A percentile compares a stretch with the other conserved stretches of the same genome.
These are phyloP conservation scores for Mormyrus proboscirostris DNA, from an alignment of 2,797 vertebrate species.

Conservation along the genomic window DNA sequence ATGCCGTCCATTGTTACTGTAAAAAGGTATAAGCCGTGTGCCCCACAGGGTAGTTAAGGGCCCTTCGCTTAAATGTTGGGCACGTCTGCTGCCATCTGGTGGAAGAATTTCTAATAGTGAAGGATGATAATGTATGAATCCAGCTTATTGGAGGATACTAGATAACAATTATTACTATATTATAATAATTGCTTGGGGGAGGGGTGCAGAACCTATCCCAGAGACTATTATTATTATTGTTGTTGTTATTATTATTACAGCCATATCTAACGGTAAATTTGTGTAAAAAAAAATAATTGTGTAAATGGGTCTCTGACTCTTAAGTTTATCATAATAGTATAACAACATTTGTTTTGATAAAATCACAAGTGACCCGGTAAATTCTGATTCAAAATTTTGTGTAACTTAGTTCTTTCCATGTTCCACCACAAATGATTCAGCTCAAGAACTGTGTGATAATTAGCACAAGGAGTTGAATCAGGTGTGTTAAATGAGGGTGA, in stretches of 20 bases:
- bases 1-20: not conserved
- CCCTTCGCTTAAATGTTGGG: constrained; percentile 4
- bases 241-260: not conserved
- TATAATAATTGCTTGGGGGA: not conserved
- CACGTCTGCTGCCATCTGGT: constrained; percentile 8
- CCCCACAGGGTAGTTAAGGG: not conserved
- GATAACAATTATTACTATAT: not conserved
- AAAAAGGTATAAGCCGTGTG: not conserved
- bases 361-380: not conserved
- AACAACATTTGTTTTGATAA: not conserved
- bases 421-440: too few species aligned
- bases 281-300: too few species aligned
- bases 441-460: too few species aligned
- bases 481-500: too few species aligned
- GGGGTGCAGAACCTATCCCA: not conserved
- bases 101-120: not conserved
- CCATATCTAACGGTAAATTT: not conserved
- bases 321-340: not conserved
- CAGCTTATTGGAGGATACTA: not conserved
- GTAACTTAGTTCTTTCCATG: too few species aligned
- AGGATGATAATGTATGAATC: not conserved
- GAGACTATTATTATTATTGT: not conserved
- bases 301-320: not conserved
- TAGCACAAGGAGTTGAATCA: too few species aligned
- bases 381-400: not conserved